Conservation (phyloP, 2,888 invertebrate genomes). For the Drosophila infuscata region DNA sequence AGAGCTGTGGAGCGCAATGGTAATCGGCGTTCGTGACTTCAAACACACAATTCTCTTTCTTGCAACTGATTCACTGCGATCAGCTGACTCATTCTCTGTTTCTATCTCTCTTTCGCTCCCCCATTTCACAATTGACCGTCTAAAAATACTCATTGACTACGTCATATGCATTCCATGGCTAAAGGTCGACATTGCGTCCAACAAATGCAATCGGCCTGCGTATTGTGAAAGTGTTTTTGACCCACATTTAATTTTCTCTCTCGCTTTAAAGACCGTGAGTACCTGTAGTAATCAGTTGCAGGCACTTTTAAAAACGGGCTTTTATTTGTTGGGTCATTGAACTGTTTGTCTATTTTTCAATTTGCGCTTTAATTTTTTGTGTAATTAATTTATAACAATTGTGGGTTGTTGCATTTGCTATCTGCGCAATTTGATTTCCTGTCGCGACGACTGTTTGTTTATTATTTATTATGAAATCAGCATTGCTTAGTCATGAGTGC, state of each 20-base stretch:
- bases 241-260: conserved; percentile 13
- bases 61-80: conserved; percentile 34
- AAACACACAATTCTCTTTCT: conserved; percentile 17
- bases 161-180: conserved; percentile 39
- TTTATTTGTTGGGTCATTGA: conserved; percentile 47
- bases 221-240: conserved; percentile 51
- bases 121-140: conserved; percentile 43
- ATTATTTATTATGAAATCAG: conserved; percentile 16
- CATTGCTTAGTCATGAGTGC: not conserved
- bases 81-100: not conserved
- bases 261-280: not conserved
- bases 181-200: too few species aligned
- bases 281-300: conserved; percentile 8
- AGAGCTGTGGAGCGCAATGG: not conserved
- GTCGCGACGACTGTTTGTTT: not conserved
- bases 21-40: conserved; percentile 46
- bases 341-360: conserved; percentile 16
- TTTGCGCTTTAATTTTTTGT: not conserved
- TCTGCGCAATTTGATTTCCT: conserved; percentile 1
- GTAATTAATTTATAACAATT: conserved; percentile 2
- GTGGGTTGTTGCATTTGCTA: conserved; percentile 4
- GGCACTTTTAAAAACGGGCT: conserved; percentile 50
- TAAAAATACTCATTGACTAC: conserved; percentile 18
- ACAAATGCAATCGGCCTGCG: conserved; percentile 33
- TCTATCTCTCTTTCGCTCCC: not conserved